phyloP scores from a whole-genome alignment of 2,113 vertebrate species.

The Lepisosteus osseus region DNA sequence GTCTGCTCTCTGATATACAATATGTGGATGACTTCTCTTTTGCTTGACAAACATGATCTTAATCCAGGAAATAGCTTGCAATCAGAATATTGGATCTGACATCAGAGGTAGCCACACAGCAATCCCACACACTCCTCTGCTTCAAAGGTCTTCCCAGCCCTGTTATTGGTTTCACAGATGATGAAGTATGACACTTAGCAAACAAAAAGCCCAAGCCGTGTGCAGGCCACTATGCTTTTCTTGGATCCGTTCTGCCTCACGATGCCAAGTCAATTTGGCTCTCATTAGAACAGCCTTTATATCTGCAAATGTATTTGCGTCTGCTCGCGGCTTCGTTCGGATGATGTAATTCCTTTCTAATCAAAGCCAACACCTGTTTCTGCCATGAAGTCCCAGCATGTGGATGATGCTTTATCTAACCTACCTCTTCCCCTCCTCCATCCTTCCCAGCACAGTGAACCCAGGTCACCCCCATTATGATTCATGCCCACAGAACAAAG shows the following conservation, averaged over 20 bases:
- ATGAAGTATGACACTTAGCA: constrained; percentile 95
- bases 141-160: constrained; percentile 86
- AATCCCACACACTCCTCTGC: constrained; percentile 71
- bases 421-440: constrained; percentile 25
- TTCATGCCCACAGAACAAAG: constrained; percentile 59
- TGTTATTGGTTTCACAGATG: constrained; percentile 87
- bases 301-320: constrained; percentile 81
- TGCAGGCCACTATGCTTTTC: constrained; percentile 78
- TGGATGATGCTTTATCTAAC: constrained; percentile 55
- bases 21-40: constrained; percentile 62
- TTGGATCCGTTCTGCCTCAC: constrained; percentile 81
- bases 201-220: constrained; percentile 90
- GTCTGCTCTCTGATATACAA: constrained; percentile 69
- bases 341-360: constrained; percentile 79
- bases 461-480: constrained; percentile 53
- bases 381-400: constrained; percentile 46
- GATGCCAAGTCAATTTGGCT: constrained; percentile 92
- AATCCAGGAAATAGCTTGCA: constrained; percentile 74
- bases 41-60: constrained; percentile 72
- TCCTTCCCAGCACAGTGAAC: constrained; percentile 34
- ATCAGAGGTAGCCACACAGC: constrained; percentile 73
- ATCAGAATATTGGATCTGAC: constrained; percentile 84
- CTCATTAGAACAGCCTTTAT: constrained; percentile 86
- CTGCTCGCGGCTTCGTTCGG: constrained; percentile 65
- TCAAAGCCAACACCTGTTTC: constrained; percentile 77